phyloP scores from a whole-genome alignment of 2,888 invertebrate species.

The Rapana venosa region DNA sequence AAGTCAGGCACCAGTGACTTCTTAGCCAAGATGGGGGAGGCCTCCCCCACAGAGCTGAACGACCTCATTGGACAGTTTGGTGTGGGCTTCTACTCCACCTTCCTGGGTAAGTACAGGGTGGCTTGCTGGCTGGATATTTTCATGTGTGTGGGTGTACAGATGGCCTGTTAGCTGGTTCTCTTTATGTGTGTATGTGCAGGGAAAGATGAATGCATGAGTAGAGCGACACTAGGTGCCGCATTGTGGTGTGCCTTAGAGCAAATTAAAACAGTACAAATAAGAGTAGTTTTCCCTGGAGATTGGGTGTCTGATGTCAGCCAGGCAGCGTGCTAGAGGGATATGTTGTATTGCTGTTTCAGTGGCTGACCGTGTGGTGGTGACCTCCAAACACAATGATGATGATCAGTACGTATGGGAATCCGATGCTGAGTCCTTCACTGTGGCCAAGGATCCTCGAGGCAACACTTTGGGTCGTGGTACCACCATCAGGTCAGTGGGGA shows the following conservation, averaged over 20 bases:
- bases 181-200: neutral
- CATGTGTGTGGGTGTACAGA: neutral
- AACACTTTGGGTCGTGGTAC: conserved; percentile 94
- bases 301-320: neutral
- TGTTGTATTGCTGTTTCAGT: conserved; percentile 80
- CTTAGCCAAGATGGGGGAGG: conserved; percentile 88
- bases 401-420: conserved; percentile 98
- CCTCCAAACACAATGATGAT: conserved; percentile 92
- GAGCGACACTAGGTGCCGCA: too few relatives aligned
- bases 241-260: too few relatives aligned
- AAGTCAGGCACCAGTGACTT: conserved; percentile 98
- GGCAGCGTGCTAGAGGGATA: neutral
- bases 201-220: too few relatives aligned
- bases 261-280: too few relatives aligned
- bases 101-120: conserved; percentile 82
- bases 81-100: conserved; percentile 99
- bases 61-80: conserved; percentile 99
- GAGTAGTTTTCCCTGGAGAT: too few relatives aligned
- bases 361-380: conserved; percentile 96
- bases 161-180: neutral
- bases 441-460: conserved; percentile 95
- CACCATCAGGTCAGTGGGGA: conserved; percentile 84
- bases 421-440: conserved; percentile 92
- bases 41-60: conserved; percentile 84
- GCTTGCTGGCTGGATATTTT: neutral